Evolutionary conservation across 2,888 invertebrate genomes (phyloP), one percentile per base, ranked within the genome.

Genomic region (Sympetrum striolatum): DNA sequence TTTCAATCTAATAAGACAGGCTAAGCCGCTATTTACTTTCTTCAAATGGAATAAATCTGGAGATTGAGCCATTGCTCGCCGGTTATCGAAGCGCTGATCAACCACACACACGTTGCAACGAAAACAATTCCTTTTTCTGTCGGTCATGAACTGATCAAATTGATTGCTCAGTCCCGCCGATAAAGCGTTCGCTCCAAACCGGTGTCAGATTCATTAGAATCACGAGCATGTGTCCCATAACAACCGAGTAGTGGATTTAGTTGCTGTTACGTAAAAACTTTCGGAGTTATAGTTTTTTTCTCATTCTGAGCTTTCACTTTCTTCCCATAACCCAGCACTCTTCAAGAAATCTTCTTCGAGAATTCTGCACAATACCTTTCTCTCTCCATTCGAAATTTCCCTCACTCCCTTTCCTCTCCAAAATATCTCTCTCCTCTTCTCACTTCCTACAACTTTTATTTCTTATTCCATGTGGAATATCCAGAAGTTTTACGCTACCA

Each of bases 291-390:
- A 73, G 31, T 73, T 73, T 73, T 73, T 73, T 73, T 73, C 73
- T 73, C 73, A 8, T 8, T 37, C 25, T 10, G 37, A n/a, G 86
- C 86, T 86, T 86, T 86, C 86, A 86, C 86, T 86, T 86, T 86
- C 86, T 86, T 86, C 60, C 86, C 86, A 86, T 22, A 58, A 58
- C 58, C 35, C 58, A 37, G 37, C 86, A 37, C 86, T 86, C 86
- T 31, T 15, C 48, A 48, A 25, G 53, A 82, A 48, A 31, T 82
- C 53, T 53, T 82, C 53, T 53, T 53, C 53, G 18, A 18, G 53
- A 53, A 18, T 53, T 53, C 60, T 37, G 86, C 60, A 86, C 86
- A 86, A 86, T 86, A 64, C 86, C 86, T 86, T 86, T 86, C 86
- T 86, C 48, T 31, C 86, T 18, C 58, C 44, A 81, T 35, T 37